phyloP scores from a whole-genome alignment of 2,113 vertebrate species.

The Pachycephala philippinensis region DNA sequence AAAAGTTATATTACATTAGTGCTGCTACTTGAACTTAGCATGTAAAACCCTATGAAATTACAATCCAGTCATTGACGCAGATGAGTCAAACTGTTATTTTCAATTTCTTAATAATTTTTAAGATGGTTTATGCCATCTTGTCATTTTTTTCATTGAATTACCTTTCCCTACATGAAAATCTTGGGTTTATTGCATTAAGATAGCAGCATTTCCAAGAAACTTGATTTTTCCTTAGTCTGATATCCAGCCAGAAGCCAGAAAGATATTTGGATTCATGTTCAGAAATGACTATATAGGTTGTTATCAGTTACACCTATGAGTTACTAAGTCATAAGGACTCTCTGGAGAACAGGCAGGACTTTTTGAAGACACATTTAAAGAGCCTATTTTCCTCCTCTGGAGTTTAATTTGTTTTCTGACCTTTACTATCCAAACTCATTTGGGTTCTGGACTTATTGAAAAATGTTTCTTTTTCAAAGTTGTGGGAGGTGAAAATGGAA shows the following conservation, averaged over 20 bases:
- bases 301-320: not conserved
- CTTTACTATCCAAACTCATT: not conserved
- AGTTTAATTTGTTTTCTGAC: not conserved
- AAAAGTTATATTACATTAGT: not conserved
- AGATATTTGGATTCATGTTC: not conserved
- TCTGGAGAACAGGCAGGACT: not conserved
- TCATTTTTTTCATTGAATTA: not conserved
- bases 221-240: not conserved
- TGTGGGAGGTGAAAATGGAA: not conserved
- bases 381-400: not conserved
- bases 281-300: not conserved
- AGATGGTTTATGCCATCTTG: not conserved
- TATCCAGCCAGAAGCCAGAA: not conserved
- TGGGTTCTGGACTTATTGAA: not conserved
- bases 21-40: not conserved
- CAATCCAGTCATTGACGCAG: not conserved
- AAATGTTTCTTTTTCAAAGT: not conserved
- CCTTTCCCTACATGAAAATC: not conserved
- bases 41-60: not conserved
- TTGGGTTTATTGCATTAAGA: not conserved
- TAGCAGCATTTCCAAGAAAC: not conserved
- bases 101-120: not conserved
- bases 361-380: not conserved
- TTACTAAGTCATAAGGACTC: not conserved
- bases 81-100: not conserved